Evolutionary conservation across 2,113 vertebrate species (phyloP), one percentile per base, ranked within the genome.

Genomic region (Poecilia latipinna): DNA sequence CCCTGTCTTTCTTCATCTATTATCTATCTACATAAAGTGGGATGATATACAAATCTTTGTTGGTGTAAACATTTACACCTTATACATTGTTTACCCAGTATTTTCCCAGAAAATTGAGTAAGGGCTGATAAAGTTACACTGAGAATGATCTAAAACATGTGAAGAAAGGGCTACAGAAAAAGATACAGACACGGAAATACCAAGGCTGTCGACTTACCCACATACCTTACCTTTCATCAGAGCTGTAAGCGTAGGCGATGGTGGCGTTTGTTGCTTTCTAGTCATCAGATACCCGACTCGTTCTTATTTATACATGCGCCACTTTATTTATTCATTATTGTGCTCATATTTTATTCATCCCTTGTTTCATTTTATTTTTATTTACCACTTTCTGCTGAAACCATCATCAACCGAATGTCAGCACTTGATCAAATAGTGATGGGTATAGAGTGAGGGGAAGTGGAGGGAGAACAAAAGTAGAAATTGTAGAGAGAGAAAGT

Each of bases 281-380:
- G 83, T 83, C 75, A 70, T 85, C 88, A 80, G 82, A 88, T 88
- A 83, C 37, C 68, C 44, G 83, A 86, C 83, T 85, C 24, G 42
- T 65, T 87, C 80, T 88, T 91, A 92, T 91, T 92, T 90, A 91
- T 89, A 91, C 86, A 90, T 88, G 87, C 89, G 83, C 84, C 80
- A 79, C 75, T 91, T 93, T 92, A 92, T 88, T 92, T 93, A 93
- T 92, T 93, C 88, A 93, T 91, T 89, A 91, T 82, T 65, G 26
- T 22, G 29, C 86, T 90, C 91, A 93, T 93, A 91, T 92, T 91
- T 92, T 88, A 93, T 93, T 92, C 76, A 93, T 91, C 66, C 60
- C 72, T 63, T 81, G 79, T 86, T 90, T 88, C 82, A 85, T 91
- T 91, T 90, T 87, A 88, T 88, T 88, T 91, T 86, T 89, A 89